A percentile compares a stretch with the other conserved stretches of the same genome.
phyloP scores from a whole-genome alignment of 2,888 invertebrate genomes.

The Drosophila neoperkinsi region DNA sequence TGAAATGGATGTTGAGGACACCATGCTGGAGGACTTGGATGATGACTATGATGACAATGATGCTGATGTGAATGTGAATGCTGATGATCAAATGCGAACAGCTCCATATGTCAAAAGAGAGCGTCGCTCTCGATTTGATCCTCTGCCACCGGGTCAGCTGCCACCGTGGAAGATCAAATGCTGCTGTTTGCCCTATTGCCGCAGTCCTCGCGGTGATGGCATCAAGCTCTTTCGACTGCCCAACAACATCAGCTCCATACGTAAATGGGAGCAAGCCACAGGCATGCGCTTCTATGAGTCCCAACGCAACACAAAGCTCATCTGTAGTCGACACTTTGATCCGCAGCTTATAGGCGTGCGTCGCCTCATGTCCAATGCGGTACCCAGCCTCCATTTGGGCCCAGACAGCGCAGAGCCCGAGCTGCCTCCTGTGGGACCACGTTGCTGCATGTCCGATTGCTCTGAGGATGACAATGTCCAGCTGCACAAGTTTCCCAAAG shows the following conservation, averaged over 20 bases:
- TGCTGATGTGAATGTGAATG: conserved; percentile 30
- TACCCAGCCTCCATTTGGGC: conserved; percentile 76
- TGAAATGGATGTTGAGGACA: conserved; percentile 32
- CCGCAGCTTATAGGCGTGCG: conserved; percentile 72
- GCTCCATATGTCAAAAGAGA: conserved; percentile 33
- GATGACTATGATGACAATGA: conserved; percentile 34
- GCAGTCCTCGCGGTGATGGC: conserved; percentile 76
- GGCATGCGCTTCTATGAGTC: conserved; percentile 70
- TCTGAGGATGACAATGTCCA: conserved; percentile 28
- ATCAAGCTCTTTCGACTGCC: conserved; percentile 81
- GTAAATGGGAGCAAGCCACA: conserved; percentile 68
- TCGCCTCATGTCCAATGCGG: conserved; percentile 77
- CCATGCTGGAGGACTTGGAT: conserved; percentile 25
- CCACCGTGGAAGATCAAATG: conserved; percentile 61
- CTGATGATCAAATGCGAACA: conserved; percentile 4
- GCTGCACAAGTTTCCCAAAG: conserved; percentile 70
- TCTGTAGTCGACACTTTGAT: conserved; percentile 72
- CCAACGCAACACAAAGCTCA: conserved; percentile 68
- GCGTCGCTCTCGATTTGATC: conserved; percentile 46
- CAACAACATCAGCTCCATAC: conserved; percentile 50
- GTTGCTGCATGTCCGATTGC: conserved; percentile 63
- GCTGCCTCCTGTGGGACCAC: conserved; percentile 17
- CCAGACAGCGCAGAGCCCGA: conserved; percentile 19
- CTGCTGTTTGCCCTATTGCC: conserved; percentile 81
- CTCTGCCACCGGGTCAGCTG: conserved; percentile 30